phyloP scores from a whole-genome alignment of 2,113 vertebrate species.

The Lichenostomus cassidix region DNA sequence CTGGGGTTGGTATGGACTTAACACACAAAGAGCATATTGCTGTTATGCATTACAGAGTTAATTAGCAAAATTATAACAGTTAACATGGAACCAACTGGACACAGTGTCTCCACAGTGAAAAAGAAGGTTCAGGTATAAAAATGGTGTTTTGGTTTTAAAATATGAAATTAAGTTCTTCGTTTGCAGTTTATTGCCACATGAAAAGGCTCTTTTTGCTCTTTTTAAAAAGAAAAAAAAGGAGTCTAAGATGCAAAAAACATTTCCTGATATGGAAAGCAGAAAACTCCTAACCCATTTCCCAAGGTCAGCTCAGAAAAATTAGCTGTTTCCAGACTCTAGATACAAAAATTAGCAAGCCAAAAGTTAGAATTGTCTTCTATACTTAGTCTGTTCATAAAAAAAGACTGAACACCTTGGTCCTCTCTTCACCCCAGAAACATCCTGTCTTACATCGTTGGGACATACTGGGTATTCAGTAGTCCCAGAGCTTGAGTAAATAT shows the following conservation, averaged over 20 bases:
- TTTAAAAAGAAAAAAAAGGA: background rate
- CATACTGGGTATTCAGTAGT: background rate
- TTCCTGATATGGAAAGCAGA: background rate
- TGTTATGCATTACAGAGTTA: background rate
- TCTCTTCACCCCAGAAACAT: background rate
- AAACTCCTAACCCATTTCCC: background rate
- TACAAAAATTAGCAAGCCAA: background rate
- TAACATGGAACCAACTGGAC: background rate
- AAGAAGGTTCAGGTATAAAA: background rate
- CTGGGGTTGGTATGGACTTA: too few species aligned
- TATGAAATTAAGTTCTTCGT: background rate
- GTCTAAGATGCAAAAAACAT: background rate
- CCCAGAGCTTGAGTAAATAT: background rate
- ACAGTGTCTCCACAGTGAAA: background rate
- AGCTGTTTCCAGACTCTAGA: background rate
- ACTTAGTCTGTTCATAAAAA: conserved; percentile 1
- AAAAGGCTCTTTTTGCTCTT: background rate
- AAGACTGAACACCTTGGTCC: background rate
- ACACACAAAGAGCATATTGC: background rate
- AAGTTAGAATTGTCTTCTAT: background rate
- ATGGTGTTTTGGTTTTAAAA: background rate
- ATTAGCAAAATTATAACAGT: background rate
- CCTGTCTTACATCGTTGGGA: background rate
- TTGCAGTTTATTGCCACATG: background rate
- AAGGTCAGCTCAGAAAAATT: background rate